Percentiles rank a stretch among this genome's conserved stretches.
Conservation (phyloP, 2,888 invertebrate genomes). For the Theretra japonica region DNA sequence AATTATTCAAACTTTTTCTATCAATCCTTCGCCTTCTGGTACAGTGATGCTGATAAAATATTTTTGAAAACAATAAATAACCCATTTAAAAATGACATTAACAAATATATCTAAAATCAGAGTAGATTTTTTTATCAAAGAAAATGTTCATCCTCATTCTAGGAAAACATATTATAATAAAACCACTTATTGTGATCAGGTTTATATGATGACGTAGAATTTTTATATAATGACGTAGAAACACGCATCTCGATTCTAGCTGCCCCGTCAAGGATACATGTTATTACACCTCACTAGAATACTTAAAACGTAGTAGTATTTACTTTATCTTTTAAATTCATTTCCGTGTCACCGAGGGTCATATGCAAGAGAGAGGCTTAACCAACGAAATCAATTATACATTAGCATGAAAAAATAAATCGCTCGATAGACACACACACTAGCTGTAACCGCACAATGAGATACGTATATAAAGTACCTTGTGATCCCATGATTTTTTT, state of each 20-base stretch:
- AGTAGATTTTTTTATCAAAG: no score
- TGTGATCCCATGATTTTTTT: background rate
- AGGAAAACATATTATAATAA: background rate
- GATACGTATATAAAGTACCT: background rate
- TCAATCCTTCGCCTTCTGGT: no score
- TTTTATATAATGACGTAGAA: background rate
- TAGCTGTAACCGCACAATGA: no score
- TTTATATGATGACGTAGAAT: background rate
- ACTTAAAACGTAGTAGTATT: background rate
- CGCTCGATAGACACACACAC: background rate
- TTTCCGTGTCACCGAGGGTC: conserved; percentile 11
- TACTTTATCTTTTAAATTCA: conserved; percentile 8
- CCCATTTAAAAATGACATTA: no score
- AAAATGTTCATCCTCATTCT: no score
- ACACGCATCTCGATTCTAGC: no score
- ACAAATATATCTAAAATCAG: no score
- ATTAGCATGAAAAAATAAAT: background rate
- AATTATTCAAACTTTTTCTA: no score
- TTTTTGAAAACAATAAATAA: no score
- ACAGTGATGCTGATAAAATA: no score
- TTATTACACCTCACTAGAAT: background rate
- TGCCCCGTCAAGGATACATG: background rate
- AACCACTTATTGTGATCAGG: no score
- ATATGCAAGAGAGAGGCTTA: conserved; percentile 1
- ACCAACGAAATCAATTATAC: background rate